Base-by-base conservation (phyloP, 2,113 vertebrate species). In the Bagarius yarrelli region DNA sequence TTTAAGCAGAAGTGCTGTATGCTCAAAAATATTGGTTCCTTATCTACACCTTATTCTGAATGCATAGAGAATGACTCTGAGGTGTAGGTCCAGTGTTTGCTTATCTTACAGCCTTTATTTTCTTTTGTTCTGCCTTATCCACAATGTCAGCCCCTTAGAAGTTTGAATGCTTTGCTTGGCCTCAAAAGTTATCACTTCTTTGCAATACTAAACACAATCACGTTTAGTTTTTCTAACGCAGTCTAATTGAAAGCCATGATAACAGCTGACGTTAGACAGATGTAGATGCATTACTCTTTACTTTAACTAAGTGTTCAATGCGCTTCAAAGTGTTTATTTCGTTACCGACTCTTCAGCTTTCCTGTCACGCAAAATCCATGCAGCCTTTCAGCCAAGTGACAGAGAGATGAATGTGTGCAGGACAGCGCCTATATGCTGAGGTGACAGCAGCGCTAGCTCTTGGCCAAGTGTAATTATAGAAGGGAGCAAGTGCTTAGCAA, bases 341-440 rank as follows among this genome's bases (percentile, higher is more conserved):
- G 30, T 78, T 79, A 66, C 61, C 15, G 66, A 40, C 63, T 79
- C 27, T 11, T 79, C 63, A 56, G 77, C 56, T 60, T 32, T 57
- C 55, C 66, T 78, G 79, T 82, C 76, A 79, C 76, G 40, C 79
- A 82, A 61, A 50, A 85, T 78, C 76, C 72, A 57, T 75, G 40
- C 30, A 60, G 61, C 59, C 71, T 66, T 71, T 59, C 52, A 75
- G 79, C 67, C 32, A 16, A 53, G 77, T 75, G 80, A 80, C 84
- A 83, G 76, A 71, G 32, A 86, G 86, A 79, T 81, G 79, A 83
- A 81, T 55, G 57, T 83, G 75, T 81, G 36, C 61, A 25, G 60
- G 47, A 84, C 44, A 47, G 21, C 56, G 34, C 72, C 64, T 56
- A 79, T 56, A 79, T 25, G 47, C 34, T 27, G 19, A 67, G 64